phyloP scores from a whole-genome alignment of 2,888 invertebrate species.

The Rhagonycha fulva region DNA sequence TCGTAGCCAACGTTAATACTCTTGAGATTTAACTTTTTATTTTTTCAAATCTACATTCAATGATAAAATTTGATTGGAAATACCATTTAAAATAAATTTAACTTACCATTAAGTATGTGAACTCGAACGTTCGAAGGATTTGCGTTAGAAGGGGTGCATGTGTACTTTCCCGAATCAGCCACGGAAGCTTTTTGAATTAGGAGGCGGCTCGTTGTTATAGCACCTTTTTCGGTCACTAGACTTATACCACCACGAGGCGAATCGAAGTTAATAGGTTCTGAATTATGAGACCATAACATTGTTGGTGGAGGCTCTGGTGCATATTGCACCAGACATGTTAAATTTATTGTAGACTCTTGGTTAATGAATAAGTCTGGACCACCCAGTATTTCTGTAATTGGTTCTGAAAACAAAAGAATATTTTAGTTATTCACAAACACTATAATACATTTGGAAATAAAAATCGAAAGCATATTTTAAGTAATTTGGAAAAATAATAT shows the following conservation, averaged over 20 bases:
- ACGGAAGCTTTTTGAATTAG: constrained; percentile 81
- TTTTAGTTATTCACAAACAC: not conserved
- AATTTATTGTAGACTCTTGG: constrained; percentile 85
- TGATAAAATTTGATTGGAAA: not conserved
- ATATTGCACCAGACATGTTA: constrained; percentile 82
- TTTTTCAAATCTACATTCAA: not conserved
- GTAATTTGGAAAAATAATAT: no score
- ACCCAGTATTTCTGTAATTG: constrained; percentile 80
- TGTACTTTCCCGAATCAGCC: constrained; percentile 80
- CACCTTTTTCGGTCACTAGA: constrained; percentile 84
- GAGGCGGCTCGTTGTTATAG: constrained; percentile 80
- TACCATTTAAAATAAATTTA: not conserved
- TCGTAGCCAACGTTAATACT: not conserved
- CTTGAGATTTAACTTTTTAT: not conserved
- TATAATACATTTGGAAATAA: no score
- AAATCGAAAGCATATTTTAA: no score
- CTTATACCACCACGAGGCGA: constrained; percentile 87
- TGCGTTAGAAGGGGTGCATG: constrained; percentile 84
- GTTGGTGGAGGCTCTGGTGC: constrained; percentile 84
- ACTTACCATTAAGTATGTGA: constrained; percentile 85
- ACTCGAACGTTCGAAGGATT: constrained; percentile 78
- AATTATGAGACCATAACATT: constrained; percentile 84
- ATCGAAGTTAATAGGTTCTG: constrained; percentile 86
- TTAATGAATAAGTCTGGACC: constrained; percentile 84
- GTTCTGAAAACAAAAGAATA: constrained; percentile 63